A percentile compares a stretch with the other conserved stretches of the same genome.
These are phyloP conservation scores for Distichodus sexfasciatus DNA, from an alignment of 2,797 vertebrate genomes.

Conservation along the genomic window DNA sequence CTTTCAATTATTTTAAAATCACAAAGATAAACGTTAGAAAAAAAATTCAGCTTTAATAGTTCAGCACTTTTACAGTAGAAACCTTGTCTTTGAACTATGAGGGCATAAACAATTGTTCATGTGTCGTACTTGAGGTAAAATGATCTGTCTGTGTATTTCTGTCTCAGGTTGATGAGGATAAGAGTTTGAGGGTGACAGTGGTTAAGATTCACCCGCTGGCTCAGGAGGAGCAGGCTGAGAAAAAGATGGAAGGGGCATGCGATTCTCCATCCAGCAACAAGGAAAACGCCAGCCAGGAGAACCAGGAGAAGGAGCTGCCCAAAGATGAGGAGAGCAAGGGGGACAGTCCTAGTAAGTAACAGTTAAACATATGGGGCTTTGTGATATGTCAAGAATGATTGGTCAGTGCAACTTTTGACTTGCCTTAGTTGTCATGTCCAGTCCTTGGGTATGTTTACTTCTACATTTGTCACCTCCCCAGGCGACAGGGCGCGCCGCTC, in stretches of 20 bases:
- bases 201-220: slow-evolving; percentile 85
- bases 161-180: slow-evolving; percentile 89
- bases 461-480: slow-evolving; percentile 46
- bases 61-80: no score
- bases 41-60: no score
- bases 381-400: no score
- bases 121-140: no score
- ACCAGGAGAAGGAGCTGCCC: slow-evolving; percentile 82
- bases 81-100: no score
- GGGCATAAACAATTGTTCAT: no score
- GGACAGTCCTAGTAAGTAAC: slow-evolving; percentile 86
- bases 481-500: slow-evolving; percentile 93
- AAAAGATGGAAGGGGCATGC: slow-evolving; percentile 90
- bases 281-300: slow-evolving; percentile 92
- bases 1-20: no score
- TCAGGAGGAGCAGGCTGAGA: slow-evolving; percentile 81
- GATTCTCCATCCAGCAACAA: slow-evolving; percentile 98
- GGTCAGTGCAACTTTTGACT: no score
- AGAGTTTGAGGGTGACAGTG: slow-evolving; percentile 84
- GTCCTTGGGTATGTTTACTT: background rate
- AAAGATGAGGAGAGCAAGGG: slow-evolving; percentile 87
- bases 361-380: no score
- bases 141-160: background rate
- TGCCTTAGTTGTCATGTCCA: no score
- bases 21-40: no score